These are phyloP conservation scores for Lypha dubia DNA, from an alignment of 2,888 invertebrate genomes.

Conservation along the genomic window DNA sequence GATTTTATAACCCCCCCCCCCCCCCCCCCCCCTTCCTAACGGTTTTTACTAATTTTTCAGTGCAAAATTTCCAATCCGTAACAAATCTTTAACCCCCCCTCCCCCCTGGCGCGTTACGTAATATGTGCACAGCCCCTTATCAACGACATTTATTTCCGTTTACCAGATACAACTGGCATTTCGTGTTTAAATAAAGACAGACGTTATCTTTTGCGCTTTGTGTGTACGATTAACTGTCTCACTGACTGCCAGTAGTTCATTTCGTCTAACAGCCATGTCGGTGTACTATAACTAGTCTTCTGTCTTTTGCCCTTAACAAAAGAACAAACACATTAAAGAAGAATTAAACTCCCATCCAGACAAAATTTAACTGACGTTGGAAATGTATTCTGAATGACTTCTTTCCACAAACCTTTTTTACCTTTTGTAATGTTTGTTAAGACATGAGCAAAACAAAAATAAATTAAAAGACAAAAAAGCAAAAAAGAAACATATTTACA, in stretches of 20 bases:
- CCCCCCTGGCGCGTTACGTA: no score
- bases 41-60: no score
- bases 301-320: slow-evolving; percentile 57
- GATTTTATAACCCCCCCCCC: no score
- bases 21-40: no score
- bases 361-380: slow-evolving; percentile 61
- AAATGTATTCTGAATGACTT: slow-evolving; percentile 28
- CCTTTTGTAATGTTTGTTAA: slow-evolving; percentile 33
- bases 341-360: slow-evolving; percentile 40
- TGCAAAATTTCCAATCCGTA: no score
- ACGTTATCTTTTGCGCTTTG: slow-evolving; percentile 37
- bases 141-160: slow-evolving; percentile 66
- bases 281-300: slow-evolving; percentile 35
- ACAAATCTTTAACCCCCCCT: no score
- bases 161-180: slow-evolving; percentile 54
- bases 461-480: slow-evolving; percentile 8
- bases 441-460: slow-evolving; percentile 47
- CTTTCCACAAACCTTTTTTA: slow-evolving; percentile 5
- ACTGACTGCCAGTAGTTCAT: slow-evolving; percentile 6
- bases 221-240: slow-evolving; percentile 34
- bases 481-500: slow-evolving; percentile 40
- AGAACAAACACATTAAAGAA: slow-evolving; percentile 40
- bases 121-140: no score
- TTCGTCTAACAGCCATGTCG: neutral
- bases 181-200: slow-evolving; percentile 40